Base-by-base conservation (phyloP, 2,113 vertebrate genomes). In the Dermatemys mawii region DNA sequence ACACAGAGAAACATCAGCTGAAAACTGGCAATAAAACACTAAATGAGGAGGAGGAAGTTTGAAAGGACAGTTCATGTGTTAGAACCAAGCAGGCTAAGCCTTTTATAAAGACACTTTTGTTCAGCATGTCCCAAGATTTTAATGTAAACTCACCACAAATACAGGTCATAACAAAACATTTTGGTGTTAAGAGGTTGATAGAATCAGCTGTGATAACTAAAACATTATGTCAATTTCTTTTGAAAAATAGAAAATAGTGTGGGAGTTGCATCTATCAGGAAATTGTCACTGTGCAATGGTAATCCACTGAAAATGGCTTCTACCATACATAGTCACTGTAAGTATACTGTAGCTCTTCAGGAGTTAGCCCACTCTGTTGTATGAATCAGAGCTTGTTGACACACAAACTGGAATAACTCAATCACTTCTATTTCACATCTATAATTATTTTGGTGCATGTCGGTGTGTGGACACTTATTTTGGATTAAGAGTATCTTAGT, bases 171-270 rank as follows among this genome's bases (percentile, higher is more conserved):
- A 60, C 50, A 90, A n/a, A 73, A 76, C 48, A 86, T 84, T 87
- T 48, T 86, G 83, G 41, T 57, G 53, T 84, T 91, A 81, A 91
- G 86, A 92, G 70, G 83, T 54, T 91, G 57, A 82, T 94, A 81
- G 83, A 50, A 57, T 35, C 84, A 84, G 73, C 87, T 91, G 38
- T 84, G 95, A 57, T 88, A 75, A 94, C 60, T 81, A 60, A 27
- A 82, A 87, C 50, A 86, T 94, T 78, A 54, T 70, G 35, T 81
- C 26, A 86, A 13, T 67, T 92, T 21, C 84, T 88, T 93, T 76
- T 88, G 89, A 89, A 81, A 44, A 91, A 57, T 14, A 95, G 57
- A 88, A 92, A 88, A 92, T 87, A 88, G 54, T 48, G 29, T 81
- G 51, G 92, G 60, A 76, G 83, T 87, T 75, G 32, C 29, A 91